Evolutionary conservation across 2,888 invertebrate species (phyloP).

Genomic region (Copidosoma aretas): DNA sequence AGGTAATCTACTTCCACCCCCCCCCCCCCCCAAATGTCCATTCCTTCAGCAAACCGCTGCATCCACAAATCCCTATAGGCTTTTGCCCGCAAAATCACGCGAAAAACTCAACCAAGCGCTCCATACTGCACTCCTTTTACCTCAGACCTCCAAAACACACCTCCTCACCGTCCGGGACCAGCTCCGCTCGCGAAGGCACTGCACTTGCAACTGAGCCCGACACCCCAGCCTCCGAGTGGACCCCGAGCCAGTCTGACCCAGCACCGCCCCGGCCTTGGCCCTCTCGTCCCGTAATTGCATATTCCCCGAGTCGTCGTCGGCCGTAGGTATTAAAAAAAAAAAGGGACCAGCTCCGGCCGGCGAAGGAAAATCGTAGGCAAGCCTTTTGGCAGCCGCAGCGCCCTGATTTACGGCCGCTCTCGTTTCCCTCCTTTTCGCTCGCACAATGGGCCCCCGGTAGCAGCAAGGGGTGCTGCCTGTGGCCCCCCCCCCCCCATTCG

Average conservation of each 20-base stretch:
- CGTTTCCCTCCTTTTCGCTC: too few relatives aligned
- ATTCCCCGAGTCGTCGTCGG: slow-evolving; percentile 11
- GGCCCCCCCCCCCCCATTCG: slow-evolving; percentile 15
- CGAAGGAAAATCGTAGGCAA: slow-evolving; percentile 31
- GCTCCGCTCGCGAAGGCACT: slow-evolving; percentile 50
- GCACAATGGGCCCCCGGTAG: too few relatives aligned
- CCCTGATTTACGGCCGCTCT: slow-evolving; percentile 20
- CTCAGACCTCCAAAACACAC: too few relatives aligned
- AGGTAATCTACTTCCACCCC: too few relatives aligned
- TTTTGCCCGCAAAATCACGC: too few relatives aligned
- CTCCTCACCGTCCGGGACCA: slow-evolving; percentile 4
- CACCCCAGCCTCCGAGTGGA: slow-evolving; percentile 41
- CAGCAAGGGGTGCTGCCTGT: slow-evolving; percentile 25
- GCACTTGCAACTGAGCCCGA: slow-evolving; percentile 58
- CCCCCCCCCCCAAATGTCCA: too few relatives aligned
- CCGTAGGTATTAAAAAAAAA: not conserved
- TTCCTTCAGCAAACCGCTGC: too few relatives aligned
- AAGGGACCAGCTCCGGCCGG: not conserved
- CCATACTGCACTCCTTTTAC: too few relatives aligned
- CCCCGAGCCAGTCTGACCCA: slow-evolving; percentile 33
- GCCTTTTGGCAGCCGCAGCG: slow-evolving; percentile 50
- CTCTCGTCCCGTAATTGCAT: slow-evolving; percentile 51
- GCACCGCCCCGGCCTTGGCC: slow-evolving; percentile 51
- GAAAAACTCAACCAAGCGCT: too few relatives aligned
- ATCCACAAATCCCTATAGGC: too few relatives aligned